phyloP scores from a whole-genome alignment of 2,113 vertebrate genomes.

The Chaenogobius annularis region DNA sequence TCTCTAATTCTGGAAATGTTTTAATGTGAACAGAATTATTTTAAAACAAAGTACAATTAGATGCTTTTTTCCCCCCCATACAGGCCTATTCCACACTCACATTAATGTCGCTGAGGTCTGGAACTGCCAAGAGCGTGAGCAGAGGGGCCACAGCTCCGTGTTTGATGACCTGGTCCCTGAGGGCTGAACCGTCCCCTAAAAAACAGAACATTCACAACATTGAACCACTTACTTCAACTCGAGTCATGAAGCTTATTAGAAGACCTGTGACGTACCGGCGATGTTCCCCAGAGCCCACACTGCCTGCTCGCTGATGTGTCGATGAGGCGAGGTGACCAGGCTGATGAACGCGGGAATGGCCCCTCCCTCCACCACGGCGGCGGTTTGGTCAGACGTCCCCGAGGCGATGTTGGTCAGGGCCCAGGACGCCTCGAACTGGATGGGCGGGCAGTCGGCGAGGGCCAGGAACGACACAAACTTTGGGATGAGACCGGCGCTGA shows the following conservation, averaged over 20 bases:
- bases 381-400: slow-evolving; percentile 90
- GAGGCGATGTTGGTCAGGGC: slow-evolving; percentile 98
- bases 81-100: slow-evolving; percentile 73
- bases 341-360: slow-evolving; percentile 84
- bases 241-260: not conserved
- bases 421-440: slow-evolving; percentile 98
- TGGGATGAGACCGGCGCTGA: slow-evolving; percentile 89
- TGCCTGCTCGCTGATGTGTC: slow-evolving; percentile 80
- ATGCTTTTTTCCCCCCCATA: too few relatives aligned
- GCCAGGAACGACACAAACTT: slow-evolving; percentile 90
- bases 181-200: slow-evolving; percentile 89
- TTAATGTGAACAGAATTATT: too few relatives aligned
- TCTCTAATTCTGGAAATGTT: too few relatives aligned
- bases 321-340: slow-evolving; percentile 72
- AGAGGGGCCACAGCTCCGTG: slow-evolving; percentile 88
- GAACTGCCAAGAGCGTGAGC: slow-evolving; percentile 84
- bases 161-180: slow-evolving; percentile 92
- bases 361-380: slow-evolving; percentile 91
- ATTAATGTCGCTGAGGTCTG: slow-evolving; percentile 83
- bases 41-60: too few relatives aligned
- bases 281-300: slow-evolving; percentile 82
- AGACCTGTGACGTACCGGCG: slow-evolving; percentile 63
- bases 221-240: not conserved
- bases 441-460: slow-evolving; percentile 81
- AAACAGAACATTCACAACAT: not conserved